Conservation (phyloP, 2,888 invertebrate species). For the Drosophila borealis region DNA sequence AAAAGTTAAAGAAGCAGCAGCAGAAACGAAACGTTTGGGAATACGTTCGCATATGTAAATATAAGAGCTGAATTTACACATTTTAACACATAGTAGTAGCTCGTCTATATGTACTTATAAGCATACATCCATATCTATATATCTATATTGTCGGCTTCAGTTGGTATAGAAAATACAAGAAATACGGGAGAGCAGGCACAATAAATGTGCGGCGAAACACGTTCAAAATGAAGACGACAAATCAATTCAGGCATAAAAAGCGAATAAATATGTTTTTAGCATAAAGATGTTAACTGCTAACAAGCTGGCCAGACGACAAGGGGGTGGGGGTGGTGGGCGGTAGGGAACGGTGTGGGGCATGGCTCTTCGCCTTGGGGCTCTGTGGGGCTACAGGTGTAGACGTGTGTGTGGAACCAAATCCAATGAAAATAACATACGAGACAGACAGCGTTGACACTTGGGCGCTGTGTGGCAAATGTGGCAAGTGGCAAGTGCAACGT, state of each 20-base stretch:
- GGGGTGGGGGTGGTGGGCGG: background rate
- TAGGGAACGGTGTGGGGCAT: background rate
- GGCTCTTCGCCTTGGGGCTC: background rate
- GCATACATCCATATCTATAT: constrained; percentile 7
- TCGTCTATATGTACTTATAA: constrained; percentile 4
- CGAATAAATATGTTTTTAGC: constrained; percentile 81
- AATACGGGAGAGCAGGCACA: constrained; percentile 50
- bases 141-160: constrained; percentile 23
- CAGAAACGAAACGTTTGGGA: constrained; percentile 49
- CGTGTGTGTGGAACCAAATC: constrained; percentile 30
- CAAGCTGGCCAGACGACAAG: constrained; percentile 50
- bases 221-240: constrained; percentile 76
- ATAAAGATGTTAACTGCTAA: constrained; percentile 79
- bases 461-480: constrained; percentile 8
- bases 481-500: constrained; percentile 24
- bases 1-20: background rate
- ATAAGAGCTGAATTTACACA: constrained; percentile 65
- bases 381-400: constrained; percentile 30
- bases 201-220: constrained; percentile 67
- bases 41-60: constrained; percentile 59
- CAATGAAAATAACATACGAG: constrained; percentile 23
- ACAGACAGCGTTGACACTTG: constrained; percentile 60
- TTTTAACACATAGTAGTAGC: constrained; percentile 38
- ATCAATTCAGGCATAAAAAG: constrained; percentile 82
- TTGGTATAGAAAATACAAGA: constrained; percentile 25